Conservation (phyloP, 1,140 invertebrate genomes). For the Tribolium castaneum region DNA sequence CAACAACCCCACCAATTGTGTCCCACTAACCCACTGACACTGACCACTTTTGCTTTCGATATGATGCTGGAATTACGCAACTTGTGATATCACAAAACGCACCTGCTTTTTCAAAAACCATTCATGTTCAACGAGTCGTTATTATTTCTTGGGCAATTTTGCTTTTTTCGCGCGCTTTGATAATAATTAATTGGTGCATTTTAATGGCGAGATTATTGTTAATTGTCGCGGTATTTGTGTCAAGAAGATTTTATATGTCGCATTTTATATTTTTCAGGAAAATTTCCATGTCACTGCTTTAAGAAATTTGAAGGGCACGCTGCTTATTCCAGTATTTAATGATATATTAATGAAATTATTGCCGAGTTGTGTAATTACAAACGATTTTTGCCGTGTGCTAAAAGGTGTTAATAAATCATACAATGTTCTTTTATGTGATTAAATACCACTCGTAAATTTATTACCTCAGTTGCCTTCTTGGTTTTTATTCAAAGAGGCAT, state of each 20-base stretch:
- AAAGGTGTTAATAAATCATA: constrained; percentile 27
- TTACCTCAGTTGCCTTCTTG: not conserved
- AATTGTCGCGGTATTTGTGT: constrained; percentile 30
- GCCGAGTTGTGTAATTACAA: constrained; percentile 12
- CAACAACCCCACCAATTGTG: constrained; percentile 19
- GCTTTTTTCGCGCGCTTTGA: not conserved
- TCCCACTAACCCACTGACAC: constrained; percentile 48
- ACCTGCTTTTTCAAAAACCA: not conserved
- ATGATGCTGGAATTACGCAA: constrained; percentile 28
- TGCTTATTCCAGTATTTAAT: not conserved
- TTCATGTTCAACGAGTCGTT: not conserved
- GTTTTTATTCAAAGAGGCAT: constrained; percentile 5
- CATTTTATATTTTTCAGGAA: not conserved
- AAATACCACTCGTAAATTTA: constrained; percentile 16
- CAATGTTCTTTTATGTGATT: constrained; percentile 11
- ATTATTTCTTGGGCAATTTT: constrained; percentile 13
- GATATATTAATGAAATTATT: not conserved
- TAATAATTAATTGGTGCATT: constrained; percentile 14
- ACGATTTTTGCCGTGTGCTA: not conserved
- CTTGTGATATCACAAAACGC: constrained; percentile 1
- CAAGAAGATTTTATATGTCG: constrained; percentile 30
- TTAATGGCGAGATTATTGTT: constrained; percentile 2
- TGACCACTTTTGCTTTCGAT: constrained; percentile 51
- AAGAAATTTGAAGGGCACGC: not conserved
- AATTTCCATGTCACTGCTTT: not conserved